A percentile compares a stretch with the other conserved stretches of the same genome.
These are phyloP conservation scores for Enoplosus armatus DNA, from an alignment of 2,797 vertebrate species.

Conservation along the genomic window DNA sequence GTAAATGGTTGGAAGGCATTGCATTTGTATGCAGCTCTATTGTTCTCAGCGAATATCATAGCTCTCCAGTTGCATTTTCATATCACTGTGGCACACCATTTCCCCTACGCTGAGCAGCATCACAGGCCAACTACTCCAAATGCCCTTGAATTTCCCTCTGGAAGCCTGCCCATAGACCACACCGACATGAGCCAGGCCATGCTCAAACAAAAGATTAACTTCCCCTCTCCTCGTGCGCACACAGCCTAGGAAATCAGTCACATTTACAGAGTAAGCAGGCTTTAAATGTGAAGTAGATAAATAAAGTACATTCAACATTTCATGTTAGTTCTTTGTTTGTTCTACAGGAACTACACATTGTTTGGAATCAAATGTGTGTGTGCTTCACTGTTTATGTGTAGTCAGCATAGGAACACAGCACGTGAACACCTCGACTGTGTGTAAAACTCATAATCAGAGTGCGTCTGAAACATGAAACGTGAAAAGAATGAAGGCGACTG, in stretches of 20 bases:
- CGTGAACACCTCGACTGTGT: conserved; percentile 19
- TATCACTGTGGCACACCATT: conserved; percentile 69
- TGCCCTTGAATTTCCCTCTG: conserved; percentile 81
- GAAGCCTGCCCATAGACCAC: conserved; percentile 75
- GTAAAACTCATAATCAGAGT: conserved; percentile 38
- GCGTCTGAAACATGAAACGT: conserved; percentile 34
- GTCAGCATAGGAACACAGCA: not conserved
- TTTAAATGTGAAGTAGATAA: conserved; percentile 56
- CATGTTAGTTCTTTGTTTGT: conserved; percentile 31
- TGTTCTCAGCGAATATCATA: conserved; percentile 73
- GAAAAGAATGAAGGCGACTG: conserved; percentile 37
- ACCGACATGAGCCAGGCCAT: conserved; percentile 64
- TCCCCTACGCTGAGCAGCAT: conserved; percentile 68
- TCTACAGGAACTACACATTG: conserved; percentile 20
- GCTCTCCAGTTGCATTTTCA: conserved; percentile 74
- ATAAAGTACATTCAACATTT: conserved; percentile 25
- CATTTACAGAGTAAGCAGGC: conserved; percentile 50
- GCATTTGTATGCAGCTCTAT: conserved; percentile 70
- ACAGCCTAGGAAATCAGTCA: conserved; percentile 57
- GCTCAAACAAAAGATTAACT: conserved; percentile 81
- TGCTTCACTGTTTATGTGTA: conserved; percentile 8
- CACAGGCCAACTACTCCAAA: conserved; percentile 71
- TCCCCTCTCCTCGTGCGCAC: conserved; percentile 54
- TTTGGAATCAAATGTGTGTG: conserved; percentile 12
- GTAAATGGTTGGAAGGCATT: conserved; percentile 66